Evolutionary conservation across 1,140 invertebrate genomes (phyloP).

Genomic region (Charaxes varanes): DNA sequence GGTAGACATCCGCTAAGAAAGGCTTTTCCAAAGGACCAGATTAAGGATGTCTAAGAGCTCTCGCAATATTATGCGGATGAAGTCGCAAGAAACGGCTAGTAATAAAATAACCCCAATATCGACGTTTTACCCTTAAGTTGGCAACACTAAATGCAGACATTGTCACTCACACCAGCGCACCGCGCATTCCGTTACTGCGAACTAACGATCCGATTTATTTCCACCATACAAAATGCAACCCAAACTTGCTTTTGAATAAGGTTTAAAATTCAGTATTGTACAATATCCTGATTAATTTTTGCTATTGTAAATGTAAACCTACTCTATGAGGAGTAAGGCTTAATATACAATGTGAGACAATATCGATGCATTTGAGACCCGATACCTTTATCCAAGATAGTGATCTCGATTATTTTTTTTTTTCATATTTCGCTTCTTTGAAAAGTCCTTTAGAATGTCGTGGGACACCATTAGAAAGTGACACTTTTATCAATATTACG

Average conservation of each 20-base stretch:
- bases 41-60: too few species aligned
- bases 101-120: too few species aligned
- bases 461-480: too few species aligned
- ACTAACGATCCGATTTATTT: conserved; percentile 25
- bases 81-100: too few species aligned
- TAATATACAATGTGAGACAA: too few species aligned
- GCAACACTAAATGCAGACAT: conserved; percentile 22
- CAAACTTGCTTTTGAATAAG: conserved; percentile 9
- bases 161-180: conserved; percentile 39
- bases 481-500: too few species aligned
- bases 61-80: too few species aligned
- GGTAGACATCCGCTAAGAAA: too few species aligned
- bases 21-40: too few species aligned
- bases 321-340: too few species aligned
- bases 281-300: too few species aligned
- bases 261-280: conserved; percentile 12
- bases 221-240: conserved; percentile 5
- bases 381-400: conserved; percentile 22
- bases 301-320: too few species aligned
- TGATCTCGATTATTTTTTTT: conserved; percentile 25
- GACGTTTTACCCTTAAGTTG: not conserved
- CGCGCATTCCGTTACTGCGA: conserved; percentile 41
- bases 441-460: conserved; percentile 11
- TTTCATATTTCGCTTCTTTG: conserved; percentile 20
- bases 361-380: conserved; percentile 22